Base-by-base conservation (phyloP, 2,888 invertebrate genomes). In the Oxyscelio sp. region DNA sequence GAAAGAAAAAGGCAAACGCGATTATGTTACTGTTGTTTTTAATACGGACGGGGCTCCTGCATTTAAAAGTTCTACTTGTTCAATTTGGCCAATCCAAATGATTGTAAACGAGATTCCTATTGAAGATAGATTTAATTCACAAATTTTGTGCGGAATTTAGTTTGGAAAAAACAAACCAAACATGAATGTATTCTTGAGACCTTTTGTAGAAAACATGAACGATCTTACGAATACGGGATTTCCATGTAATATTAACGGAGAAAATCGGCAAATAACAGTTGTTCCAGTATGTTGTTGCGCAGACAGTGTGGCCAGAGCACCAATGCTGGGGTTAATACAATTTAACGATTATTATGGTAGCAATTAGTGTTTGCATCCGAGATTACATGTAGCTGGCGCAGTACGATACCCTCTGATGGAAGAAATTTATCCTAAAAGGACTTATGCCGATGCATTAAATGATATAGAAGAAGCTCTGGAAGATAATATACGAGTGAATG, bases 311-410 rank as follows among this genome's bases (percentile, higher is more conserved):
- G 81, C 81, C 13, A 34, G 77, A 40, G 58, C 82, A 17, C 77
- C 82, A 15, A 65, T 83, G 71, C 82, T 71, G 63, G 82, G 77
- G 17, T 38, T 82, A 22, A 48, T 24, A 5, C 77, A 82, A 56
- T 82, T 27, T 38, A 75, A 82, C 38, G 82, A 75, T 9, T 34
- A 31, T 27, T 77, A 63, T 43, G 71, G 77, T n/a, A 75, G 82
- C 58, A 63, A 31, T 43, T 82, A 65, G 70, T 82, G 81, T 45
- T 27, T 68, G 3, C 75, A 82, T 52, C 31, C 66, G 17, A 75
- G 81, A 34, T 43, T 40, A 22, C 68, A 48, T 43, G 48, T 71
- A 40, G 4, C 3, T 40, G 40, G 40, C 11, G 11, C 40, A 40
- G 2, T 40, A n/a, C 40, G 40, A 40, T 40, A 40, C 11, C 40